Percentiles rank a stretch among this genome's conserved stretches.
phyloP scores from a whole-genome alignment of 2,888 invertebrate genomes.

The Heteromyza rotundicornis region DNA sequence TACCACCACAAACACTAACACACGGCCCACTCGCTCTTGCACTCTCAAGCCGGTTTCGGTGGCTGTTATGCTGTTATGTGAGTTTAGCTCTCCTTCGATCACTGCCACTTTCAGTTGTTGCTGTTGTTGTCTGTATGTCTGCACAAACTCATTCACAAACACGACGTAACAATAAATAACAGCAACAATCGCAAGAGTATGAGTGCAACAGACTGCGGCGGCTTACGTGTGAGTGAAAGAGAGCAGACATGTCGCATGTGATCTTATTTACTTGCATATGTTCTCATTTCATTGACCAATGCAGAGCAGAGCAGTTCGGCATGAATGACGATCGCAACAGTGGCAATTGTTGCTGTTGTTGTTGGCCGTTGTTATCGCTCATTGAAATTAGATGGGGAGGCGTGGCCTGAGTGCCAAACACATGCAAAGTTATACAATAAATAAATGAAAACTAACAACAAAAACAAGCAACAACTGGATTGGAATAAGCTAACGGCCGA shows the following conservation, averaged over 20 bases:
- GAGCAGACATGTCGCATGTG: conserved; percentile 23
- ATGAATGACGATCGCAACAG: not conserved
- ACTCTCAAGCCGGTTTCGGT: too few species aligned
- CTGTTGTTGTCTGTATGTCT: too few species aligned
- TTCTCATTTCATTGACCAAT: conserved; percentile 59
- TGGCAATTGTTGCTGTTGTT: conserved; percentile 1
- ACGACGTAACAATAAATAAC: conserved; percentile 23
- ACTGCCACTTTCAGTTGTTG: too few species aligned
- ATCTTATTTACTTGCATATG: conserved; percentile 48
- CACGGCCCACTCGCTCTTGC: not conserved
- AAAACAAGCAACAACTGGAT: not conserved
- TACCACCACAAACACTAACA: conserved; percentile 16
- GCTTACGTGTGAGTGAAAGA: conserved; percentile 26
- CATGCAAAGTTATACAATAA: not conserved
- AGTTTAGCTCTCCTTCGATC: conserved; percentile 21
- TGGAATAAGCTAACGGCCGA: not conserved
- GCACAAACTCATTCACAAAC: conserved; percentile 8
- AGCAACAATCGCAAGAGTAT: too few species aligned
- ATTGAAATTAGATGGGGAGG: not conserved
- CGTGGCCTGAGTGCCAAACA: not conserved
- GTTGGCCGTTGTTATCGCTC: too few species aligned
- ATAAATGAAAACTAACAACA: not conserved
- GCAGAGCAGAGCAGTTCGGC: conserved; percentile 45
- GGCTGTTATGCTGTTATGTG: too few species aligned
- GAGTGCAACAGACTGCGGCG: conserved; percentile 19